Base-by-base conservation (phyloP, 2,888 invertebrate species). In the Nemotelus nigrinus region DNA sequence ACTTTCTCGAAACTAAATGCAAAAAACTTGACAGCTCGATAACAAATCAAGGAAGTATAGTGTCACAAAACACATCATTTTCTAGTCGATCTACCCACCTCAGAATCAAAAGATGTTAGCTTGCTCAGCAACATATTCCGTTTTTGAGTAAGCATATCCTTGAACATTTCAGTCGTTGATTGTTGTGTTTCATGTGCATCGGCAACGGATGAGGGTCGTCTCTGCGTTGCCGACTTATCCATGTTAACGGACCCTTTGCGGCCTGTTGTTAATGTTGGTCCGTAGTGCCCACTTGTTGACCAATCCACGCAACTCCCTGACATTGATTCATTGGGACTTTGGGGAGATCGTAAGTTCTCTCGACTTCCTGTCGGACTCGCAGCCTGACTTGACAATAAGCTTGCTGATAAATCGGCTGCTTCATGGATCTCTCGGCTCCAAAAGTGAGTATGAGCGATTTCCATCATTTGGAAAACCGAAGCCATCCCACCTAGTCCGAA, bases 371-470 rank as follows among this genome's bases (percentile, higher is more conserved):
- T 90, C 3, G 93, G 93, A 79, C 84, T 87, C 41, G 85, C 84
- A 3, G 85, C 85, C 81, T 87, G 87, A 79, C 86, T 85, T 65
- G 87, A 87, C 8, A 87, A 81, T 50, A 87, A 78, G 77, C 87
- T 87, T n/a, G 86, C 84, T 47, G 82, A 80, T 80, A 87, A 84
- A 64, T 88, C 89, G 44, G 88, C 90, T 47, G 89, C 89, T 80
- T 92, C 92, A 58, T 89, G 89, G 6, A 95, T 86, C 85, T 96
- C 96, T 84, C 95, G 94, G 82, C 94, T 94, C 96, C 97, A 98
- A 86, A 94, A 99, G 88, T 99, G 99, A 0, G 99, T 99, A 86
- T 99, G 99, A 2, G 97, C 96, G 84, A 99, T 97, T 90, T 99
- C 99, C 83, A 99, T 93, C 81, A 99, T 90, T 88, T 98, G 97